Percentiles rank a stretch among this genome's conserved stretches.
These are phyloP conservation scores for Polylopha cassiicola DNA, from an alignment of 2,888 invertebrate species.

Conservation along the genomic window DNA sequence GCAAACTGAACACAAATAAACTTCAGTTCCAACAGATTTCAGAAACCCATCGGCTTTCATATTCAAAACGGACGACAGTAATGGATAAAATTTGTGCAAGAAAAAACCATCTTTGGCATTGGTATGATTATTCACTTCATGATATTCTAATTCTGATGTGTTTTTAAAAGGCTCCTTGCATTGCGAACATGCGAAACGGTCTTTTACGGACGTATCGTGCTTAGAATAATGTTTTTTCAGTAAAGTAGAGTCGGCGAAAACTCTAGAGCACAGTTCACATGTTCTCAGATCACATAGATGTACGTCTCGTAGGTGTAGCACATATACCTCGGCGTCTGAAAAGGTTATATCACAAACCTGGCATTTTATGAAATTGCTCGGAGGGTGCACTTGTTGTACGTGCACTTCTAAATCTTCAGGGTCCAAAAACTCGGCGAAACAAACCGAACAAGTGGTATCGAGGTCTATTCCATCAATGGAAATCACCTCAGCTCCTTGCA, in stretches of 20 bases:
- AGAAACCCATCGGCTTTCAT: constrained; percentile 40
- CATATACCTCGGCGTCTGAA: constrained; percentile 37
- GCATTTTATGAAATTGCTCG: constrained; percentile 32
- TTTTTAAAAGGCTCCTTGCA: constrained; percentile 37
- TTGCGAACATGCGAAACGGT: constrained; percentile 42
- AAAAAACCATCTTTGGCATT: constrained; percentile 38
- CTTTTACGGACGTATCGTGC: constrained; percentile 31
- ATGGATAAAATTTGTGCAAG: constrained; percentile 33
- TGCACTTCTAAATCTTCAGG: constrained; percentile 50
- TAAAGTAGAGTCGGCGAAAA: constrained; percentile 32
- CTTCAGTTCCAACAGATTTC: constrained; percentile 25
- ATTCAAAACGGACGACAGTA: constrained; percentile 45
- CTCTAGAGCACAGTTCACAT: constrained; percentile 46
- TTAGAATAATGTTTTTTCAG: constrained; percentile 39
- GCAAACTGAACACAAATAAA: constrained; percentile 40
- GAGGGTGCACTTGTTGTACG: constrained; percentile 43
- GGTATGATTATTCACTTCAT: constrained; percentile 34
- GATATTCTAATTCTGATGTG: constrained; percentile 33
- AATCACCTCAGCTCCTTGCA: neutral
- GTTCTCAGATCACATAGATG: constrained; percentile 40
- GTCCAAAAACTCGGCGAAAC: constrained; percentile 57
- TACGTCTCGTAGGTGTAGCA: constrained; percentile 42
- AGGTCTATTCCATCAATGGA: constrained; percentile 25
- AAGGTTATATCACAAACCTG: constrained; percentile 40
- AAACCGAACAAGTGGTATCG: constrained; percentile 46